A percentile compares a stretch with the other conserved stretches of the same genome.
Evolutionary conservation across 1,140 invertebrate genomes (phyloP).

Genomic region (Pseudomyrmex sp.): DNA sequence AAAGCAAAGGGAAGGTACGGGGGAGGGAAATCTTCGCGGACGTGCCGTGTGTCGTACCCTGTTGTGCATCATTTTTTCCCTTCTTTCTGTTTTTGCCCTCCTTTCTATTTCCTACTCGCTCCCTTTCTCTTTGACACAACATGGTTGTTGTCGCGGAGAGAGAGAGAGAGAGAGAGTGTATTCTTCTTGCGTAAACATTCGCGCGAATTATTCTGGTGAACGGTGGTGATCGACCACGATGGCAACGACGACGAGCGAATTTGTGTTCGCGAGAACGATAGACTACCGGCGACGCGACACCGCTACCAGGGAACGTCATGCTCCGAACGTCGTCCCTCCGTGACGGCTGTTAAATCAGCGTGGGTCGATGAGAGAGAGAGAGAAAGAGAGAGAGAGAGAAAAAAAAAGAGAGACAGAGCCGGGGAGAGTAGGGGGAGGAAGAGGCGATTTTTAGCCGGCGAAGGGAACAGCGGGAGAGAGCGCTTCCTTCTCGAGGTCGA

Average conservation of each 20-base stretch:
- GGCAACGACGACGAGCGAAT: not conserved
- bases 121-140: not conserved
- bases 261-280: conserved; percentile 15
- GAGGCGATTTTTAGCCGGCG: conserved; percentile 55
- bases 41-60: conserved; percentile 25
- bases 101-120: not conserved
- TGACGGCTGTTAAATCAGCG: conserved; percentile 55
- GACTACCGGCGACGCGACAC: conserved; percentile 33
- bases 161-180: not conserved
- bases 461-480: conserved; percentile 38
- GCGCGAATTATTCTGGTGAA: conserved; percentile 17
- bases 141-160: not conserved
- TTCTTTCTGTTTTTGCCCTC: not conserved
- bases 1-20: conserved; percentile 22
- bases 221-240: not conserved
- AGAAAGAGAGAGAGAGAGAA: conserved; percentile 37
- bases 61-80: conserved; percentile 11
- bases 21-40: conserved; percentile 27
- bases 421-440: conserved; percentile 45
- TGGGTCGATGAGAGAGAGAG: conserved; percentile 49
- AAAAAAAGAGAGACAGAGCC: conserved; percentile 2
- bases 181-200: conserved; percentile 4
- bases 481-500: conserved; percentile 26
- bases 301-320: conserved; percentile 60
- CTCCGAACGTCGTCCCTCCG: conserved; percentile 44